Base-by-base conservation (phyloP, 1,140 invertebrate genomes). In the Epicauta chinensis region DNA sequence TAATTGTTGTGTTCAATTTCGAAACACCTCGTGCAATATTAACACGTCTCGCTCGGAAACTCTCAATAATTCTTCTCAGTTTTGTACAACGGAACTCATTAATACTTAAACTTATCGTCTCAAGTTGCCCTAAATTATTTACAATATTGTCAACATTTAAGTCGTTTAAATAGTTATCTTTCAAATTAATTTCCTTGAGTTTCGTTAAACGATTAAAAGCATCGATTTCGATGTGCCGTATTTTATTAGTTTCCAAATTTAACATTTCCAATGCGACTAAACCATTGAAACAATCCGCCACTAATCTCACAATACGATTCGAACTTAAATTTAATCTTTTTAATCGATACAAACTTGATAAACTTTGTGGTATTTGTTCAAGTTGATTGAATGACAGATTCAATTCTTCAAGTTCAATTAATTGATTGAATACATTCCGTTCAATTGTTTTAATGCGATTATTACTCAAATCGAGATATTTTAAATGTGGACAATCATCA, bases 291-390 rank as follows among this genome's bases (percentile, higher is more conserved):
- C 85, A 77, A 45, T 78, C 73, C 23, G 77, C 75, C 29, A 81
- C 74, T 1, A 86, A 61, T 41, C 75, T 67, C 4, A 74, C 64
- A 4, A 86, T 71, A 48, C 77, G 74, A 69, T 88, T 88, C 51
- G 82, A 69, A 0, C 83, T 82, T 11, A 88, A 68, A 65, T 87
- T 82, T 37, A 88, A 63, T 17, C 77, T 71, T 63, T 77, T 76
- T n/a, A 88, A 16, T 36, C 14, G 23, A 17, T 23, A 13, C 38
- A 47, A 47, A 47, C 23, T 37, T 2, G 32, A 16, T 16, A 47
- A 7, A 23, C 45, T 47, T 47, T 38, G 17, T 30, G 45, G 45
- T 23, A 47, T 29, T 29, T 29, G 36, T 47, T 47, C 45, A n/a
- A 47, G 16, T n/a, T 47, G 32, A 47, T 47, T 47, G 16, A 47